Evolutionary conservation across 1,140 invertebrate genomes (phyloP).

Genomic region (Teleogryllus occipitalis): DNA sequence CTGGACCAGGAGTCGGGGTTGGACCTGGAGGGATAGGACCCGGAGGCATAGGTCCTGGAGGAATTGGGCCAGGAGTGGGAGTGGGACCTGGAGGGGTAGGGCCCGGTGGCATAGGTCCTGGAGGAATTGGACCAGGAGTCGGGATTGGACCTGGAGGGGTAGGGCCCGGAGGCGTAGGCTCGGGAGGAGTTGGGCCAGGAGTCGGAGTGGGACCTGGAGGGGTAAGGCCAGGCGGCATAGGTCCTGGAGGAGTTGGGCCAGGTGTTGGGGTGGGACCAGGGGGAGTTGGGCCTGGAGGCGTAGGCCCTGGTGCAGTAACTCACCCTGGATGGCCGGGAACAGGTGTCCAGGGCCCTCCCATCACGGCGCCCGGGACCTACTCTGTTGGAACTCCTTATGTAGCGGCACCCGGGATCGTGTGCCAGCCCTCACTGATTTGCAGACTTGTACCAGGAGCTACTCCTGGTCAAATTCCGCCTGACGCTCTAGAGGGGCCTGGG

Average conservation of each 20-base stretch:
- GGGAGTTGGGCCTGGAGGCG: conserved; percentile 15
- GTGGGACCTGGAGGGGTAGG: conserved; percentile 21
- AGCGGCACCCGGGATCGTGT: neutral
- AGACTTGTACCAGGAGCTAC: conserved; percentile 11
- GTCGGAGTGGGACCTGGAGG: conserved; percentile 18
- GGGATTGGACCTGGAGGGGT: neutral
- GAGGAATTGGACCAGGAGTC: neutral
- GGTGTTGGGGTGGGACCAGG: conserved; percentile 11
- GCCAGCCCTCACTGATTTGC: neutral
- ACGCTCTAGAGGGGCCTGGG: neutral
- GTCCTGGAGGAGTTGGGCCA: conserved; percentile 21
- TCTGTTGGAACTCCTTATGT: neutral
- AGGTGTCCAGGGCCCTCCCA: neutral
- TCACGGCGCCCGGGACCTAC: neutral
- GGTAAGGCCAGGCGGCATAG: conserved; percentile 21
- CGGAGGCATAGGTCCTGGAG: neutral
- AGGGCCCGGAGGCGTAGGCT: neutral
- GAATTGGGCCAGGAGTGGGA: conserved; percentile 22
- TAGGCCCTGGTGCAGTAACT: conserved; percentile 14
- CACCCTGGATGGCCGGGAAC: neutral
- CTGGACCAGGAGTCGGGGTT: neutral
- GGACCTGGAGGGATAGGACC: conserved; percentile 11
- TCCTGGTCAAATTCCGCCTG: neutral
- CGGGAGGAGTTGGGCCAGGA: conserved; percentile 18
- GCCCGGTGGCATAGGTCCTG: conserved; percentile 17